Evolutionary conservation across 2,113 vertebrate species (phyloP), one percentile per base, ranked within the genome.

Genomic region (Cebidichthys violaceus): DNA sequence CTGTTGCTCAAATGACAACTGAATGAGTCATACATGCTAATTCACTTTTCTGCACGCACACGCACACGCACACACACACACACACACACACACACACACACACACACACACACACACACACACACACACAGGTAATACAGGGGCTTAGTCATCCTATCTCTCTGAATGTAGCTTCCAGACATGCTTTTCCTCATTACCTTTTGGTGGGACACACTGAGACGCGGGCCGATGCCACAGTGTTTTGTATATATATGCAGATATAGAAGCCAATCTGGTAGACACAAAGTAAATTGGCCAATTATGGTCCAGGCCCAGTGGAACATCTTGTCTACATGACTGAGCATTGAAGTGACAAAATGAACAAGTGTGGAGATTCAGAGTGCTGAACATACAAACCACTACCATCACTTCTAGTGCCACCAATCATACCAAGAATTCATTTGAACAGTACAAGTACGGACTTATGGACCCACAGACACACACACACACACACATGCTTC

Each of bases 271-370:
- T 85, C 45, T 62, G 15, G 24, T 8, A 68, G 27, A 88, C 71
- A 83, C 6, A 5, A 9, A 81, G 15, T 57, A 67, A 85, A 88
- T 78, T 84, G 86, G 64, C 79, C 77, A 90, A 86, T 87, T 90
- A 80, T 2, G 31, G 5, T 31, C 9, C 24, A 83, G 20, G n/a
- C 52, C 70, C 60, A 70, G 50, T 76, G 70, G 70, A 84, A 83
- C 50, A 72, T 59, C 57, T 75, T 17, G 31, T 70, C 59, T 62
- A 55, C 69, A 82, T 59, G 73, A 64, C 50, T 52, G 57, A 77
- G 68, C 65, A 41, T n/a, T 75, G 33, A 55, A 76, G 18, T 55
- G 9, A 66, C 37, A 62, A 65, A 71, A 79, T 54, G 61, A 76
- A 78, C 2, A 35, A 10, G 22, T 60, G 47, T 22, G 13, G n/a